Base-by-base conservation (phyloP, 2,797 vertebrate genomes). In the Picus viridis region DNA sequence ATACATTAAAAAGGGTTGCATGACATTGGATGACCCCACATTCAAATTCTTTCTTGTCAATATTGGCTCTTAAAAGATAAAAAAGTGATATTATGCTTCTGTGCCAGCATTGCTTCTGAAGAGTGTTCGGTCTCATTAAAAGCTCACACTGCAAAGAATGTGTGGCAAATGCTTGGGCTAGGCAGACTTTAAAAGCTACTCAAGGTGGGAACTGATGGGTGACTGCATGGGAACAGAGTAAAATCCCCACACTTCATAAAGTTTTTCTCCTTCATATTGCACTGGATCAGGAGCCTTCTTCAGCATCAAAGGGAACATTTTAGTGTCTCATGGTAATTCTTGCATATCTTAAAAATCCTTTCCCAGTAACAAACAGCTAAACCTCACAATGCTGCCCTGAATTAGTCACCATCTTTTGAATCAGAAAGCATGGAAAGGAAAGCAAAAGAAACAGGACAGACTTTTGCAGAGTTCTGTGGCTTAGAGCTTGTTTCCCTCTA, bases 281-380 rank as follows among this genome's bases (percentile, higher is more conserved):
- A 18, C 61, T 19, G 64, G 68, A 84, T 79, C 41, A 53, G 30
- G 62, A 76, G 71, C 64, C 54, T 74, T 71, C 74, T 67, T 73
- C 51, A 77, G 51, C 51, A 64, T 79, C 20, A 51, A 93, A 83
- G 36, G 53, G 87, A 83, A 93, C 78, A 63, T 82, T 84, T 76
- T 73, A 83, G 53, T 54, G 53, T 88, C 91, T 92, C 75, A 14
- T 49, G 81, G 69, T 58, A 88, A 74, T 95, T 86, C 72, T 84
- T 5, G 3, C 49, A 17, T 45, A 61, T 64, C 81, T 88, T 73
- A 47, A 76, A 83, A 90, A 58, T 59, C 0, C 0, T 73, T 90
- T 84, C 49, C 51, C 49, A 58, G 70, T 15, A 58, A 71, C 12
- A 77, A 59, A 63, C 51, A 64, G 27, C 80, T 91, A 86, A 95